Percentiles rank a stretch among this genome's conserved stretches.
phyloP scores from a whole-genome alignment of 92 coral and sea anemone genomes.

The Micromussa lordhowensis region DNA sequence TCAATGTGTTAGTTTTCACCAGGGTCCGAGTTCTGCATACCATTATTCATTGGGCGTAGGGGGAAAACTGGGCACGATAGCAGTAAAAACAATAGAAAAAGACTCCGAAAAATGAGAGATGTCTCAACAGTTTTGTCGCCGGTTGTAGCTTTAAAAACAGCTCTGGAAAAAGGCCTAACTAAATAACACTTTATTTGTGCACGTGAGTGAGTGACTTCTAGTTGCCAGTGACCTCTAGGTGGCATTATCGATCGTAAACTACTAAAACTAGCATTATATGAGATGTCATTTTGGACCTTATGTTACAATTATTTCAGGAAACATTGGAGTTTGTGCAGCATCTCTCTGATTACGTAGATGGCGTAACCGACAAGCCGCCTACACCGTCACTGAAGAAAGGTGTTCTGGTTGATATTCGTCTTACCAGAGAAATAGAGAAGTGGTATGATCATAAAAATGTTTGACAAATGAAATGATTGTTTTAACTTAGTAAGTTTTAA shows the following conservation, averaged over 20 bases:
- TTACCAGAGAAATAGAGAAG: conserved; percentile 81
- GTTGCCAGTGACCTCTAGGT: not conserved
- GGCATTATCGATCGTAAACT: too few species aligned
- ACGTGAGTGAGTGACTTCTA: not conserved
- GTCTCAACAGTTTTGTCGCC: too few species aligned
- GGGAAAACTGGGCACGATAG: too few species aligned
- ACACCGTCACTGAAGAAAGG: conserved; percentile 76
- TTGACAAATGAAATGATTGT: too few species aligned
- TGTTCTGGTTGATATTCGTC: conserved; percentile 80
- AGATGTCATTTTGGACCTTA: not conserved
- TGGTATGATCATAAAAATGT: conserved; percentile 46
- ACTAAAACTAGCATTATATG: not conserved
- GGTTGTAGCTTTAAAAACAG: not conserved
- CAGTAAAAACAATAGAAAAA: too few species aligned
- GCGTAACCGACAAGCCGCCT: conserved; percentile 71
- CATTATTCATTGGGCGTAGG: too few species aligned
- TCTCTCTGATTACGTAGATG: conserved; percentile 83
- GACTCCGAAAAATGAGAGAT: too few species aligned
- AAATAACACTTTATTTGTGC: not conserved
- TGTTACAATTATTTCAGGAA: conserved; percentile 52
- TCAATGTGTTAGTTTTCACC: too few species aligned
- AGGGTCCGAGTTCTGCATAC: too few species aligned
- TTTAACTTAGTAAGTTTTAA: too few species aligned
- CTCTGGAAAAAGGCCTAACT: not conserved
- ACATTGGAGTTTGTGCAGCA: conserved; percentile 80